A percentile compares a stretch with the other conserved stretches of the same genome.
Conservation (phyloP, 1,140 invertebrate species). For the Thaumatotibia leucotreta region DNA sequence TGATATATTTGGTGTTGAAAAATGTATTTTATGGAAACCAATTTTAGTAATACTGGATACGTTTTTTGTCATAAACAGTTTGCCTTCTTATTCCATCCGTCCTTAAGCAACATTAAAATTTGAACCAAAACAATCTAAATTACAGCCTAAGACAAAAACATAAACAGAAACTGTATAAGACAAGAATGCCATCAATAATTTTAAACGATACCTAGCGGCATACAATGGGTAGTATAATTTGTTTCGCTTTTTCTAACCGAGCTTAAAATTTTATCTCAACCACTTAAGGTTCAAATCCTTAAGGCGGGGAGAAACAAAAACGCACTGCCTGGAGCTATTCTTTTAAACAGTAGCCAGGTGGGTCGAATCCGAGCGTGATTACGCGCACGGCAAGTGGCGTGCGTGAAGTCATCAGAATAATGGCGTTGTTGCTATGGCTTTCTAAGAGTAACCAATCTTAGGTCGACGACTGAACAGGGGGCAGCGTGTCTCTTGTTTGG, state of each 20-base stretch:
- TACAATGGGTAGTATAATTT: slow-evolving; percentile 11
- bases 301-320: slow-evolving; percentile 20
- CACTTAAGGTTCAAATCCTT: background rate
- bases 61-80: too few relatives aligned
- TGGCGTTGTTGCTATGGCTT: too few relatives aligned
- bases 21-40: too few relatives aligned
- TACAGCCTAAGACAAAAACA: background rate
- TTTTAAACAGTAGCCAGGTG: slow-evolving; percentile 48
- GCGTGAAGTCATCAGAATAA: slow-evolving; percentile 26
- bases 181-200: slow-evolving; percentile 6
- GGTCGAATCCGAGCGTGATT: slow-evolving; percentile 45
- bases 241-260: background rate
- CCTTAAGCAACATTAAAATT: too few relatives aligned
- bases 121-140: background rate
- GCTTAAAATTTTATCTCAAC: background rate
- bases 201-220: slow-evolving; percentile 8
- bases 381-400: slow-evolving; percentile 48
- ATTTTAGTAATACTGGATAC: too few relatives aligned
- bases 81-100: too few relatives aligned
- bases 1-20: too few relatives aligned
- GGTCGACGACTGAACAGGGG: too few relatives aligned
- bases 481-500: too few relatives aligned
- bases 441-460: too few relatives aligned
- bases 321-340: slow-evolving; percentile 29
- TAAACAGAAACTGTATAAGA: background rate